These are phyloP conservation scores for Bradynema listronoti DNA, from an alignment of 1,140 invertebrate genomes.

Conservation along the genomic window DNA sequence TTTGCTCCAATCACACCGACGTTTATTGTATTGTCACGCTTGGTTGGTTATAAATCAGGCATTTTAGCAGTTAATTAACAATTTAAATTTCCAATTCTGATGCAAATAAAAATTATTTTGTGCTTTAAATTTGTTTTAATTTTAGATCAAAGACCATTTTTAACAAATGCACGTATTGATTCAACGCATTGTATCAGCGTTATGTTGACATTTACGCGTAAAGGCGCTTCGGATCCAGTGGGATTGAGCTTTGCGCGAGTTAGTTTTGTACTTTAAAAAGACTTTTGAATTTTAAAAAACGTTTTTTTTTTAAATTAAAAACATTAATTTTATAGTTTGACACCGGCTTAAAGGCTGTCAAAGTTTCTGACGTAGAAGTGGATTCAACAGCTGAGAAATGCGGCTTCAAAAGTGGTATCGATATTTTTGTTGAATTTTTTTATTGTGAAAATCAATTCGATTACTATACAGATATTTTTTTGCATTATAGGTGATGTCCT, in stretches of 20 bases:
- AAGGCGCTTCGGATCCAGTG: constrained; percentile 35
- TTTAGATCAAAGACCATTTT: constrained; percentile 41
- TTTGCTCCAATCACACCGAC: too few species aligned
- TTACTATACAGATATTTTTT: constrained; percentile 3
- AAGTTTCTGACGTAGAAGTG: constrained; percentile 31
- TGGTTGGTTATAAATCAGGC: too few species aligned
- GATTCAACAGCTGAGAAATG: constrained; percentile 50
- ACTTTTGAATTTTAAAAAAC: constrained; percentile 26
- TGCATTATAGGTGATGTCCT: constrained; percentile 35
- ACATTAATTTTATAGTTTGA: constrained; percentile 9
- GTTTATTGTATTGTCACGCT: too few species aligned
- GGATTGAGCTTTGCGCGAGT: constrained; percentile 43
- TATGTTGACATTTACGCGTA: constrained; percentile 38
- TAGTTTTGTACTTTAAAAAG: constrained; percentile 20
- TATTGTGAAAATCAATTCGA: constrained; percentile 8
- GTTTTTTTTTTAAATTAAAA: constrained; percentile 19
- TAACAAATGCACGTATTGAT: constrained; percentile 23
- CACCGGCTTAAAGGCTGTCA: constrained; percentile 18
- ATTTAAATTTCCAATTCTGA: too few species aligned
- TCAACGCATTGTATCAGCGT: constrained; percentile 37
- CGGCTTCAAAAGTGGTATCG: constrained; percentile 34
- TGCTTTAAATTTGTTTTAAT: neutral
- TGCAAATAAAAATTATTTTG: too few species aligned
- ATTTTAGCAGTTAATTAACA: too few species aligned
- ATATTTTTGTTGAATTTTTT: constrained; percentile 15